These are phyloP conservation scores for Callithrix jacchus DNA, from an alignment of 2,113 vertebrate species.

Conservation along the genomic window DNA sequence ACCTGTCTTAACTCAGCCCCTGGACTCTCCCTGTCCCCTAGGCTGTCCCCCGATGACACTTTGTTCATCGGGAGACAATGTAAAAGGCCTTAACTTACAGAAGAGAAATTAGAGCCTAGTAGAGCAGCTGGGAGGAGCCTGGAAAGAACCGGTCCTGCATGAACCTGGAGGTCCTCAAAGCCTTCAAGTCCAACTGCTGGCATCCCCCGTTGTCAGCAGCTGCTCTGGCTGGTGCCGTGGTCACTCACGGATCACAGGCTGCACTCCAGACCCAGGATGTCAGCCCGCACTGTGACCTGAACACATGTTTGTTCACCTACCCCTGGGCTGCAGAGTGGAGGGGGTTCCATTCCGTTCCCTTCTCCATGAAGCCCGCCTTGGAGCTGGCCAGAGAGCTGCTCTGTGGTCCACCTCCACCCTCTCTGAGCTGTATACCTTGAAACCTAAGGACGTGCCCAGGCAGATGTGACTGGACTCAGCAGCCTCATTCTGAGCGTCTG, in stretches of 20 bases:
- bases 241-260: neutral
- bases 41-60: too few species aligned
- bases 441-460: neutral
- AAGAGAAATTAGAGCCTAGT: neutral
- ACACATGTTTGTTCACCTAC: neutral
- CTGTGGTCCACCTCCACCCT: accelerated
- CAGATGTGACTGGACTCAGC: neutral
- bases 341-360: accelerated
- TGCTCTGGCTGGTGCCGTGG: neutral
- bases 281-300: accelerated
- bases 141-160: neutral
- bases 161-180: neutral
- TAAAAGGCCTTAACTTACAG: too few species aligned
- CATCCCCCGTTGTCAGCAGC: accelerated
- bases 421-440: neutral
- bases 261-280: neutral
- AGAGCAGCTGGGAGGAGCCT: neutral
- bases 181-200: neutral
- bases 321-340: too few species aligned
- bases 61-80: neutral
- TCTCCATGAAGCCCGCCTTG: neutral
- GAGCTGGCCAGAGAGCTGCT: neutral
- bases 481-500: conserved; percentile 4
- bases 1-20: neutral
- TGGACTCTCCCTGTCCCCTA: neutral